Conservation (phyloP, 2,113 vertebrate species). For the Chloebia gouldiae region DNA sequence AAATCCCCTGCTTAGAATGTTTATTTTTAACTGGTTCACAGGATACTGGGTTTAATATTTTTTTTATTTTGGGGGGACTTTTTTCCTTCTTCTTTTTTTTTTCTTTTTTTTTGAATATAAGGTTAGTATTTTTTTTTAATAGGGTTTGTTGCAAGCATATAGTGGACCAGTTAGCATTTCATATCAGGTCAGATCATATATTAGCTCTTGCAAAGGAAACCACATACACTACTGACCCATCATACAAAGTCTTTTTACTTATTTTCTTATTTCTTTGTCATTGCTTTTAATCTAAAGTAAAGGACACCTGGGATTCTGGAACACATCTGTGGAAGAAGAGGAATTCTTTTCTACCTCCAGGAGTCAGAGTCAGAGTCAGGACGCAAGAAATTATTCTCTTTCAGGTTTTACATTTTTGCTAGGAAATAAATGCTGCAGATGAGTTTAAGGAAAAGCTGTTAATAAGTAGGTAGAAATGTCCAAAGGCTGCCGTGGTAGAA, state of each 20-base stretch:
- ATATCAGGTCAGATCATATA: background rate
- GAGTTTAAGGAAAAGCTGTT: background rate
- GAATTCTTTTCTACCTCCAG: background rate
- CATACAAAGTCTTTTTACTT: background rate
- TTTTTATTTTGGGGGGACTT: accelerated
- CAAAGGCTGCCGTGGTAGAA: background rate
- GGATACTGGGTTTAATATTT: background rate
- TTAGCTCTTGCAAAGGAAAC: background rate
- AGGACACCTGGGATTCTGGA: background rate
- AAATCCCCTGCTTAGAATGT: background rate
- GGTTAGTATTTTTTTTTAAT: background rate
- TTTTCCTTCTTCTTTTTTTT: background rate
- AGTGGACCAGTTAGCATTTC: background rate
- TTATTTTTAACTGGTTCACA: background rate
- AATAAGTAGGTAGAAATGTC: background rate
- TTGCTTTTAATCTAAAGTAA: background rate
- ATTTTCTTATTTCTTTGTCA: background rate
- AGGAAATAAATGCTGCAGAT: background rate
- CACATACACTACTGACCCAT: background rate
- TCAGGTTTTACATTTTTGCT: background rate
- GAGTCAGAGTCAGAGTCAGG: background rate
- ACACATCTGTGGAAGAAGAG: background rate
- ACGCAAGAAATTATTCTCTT: background rate
- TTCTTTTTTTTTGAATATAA: background rate
- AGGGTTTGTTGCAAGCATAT: background rate